Conservation (phyloP, 2,113 vertebrate genomes). For the Morone saxatilis region DNA sequence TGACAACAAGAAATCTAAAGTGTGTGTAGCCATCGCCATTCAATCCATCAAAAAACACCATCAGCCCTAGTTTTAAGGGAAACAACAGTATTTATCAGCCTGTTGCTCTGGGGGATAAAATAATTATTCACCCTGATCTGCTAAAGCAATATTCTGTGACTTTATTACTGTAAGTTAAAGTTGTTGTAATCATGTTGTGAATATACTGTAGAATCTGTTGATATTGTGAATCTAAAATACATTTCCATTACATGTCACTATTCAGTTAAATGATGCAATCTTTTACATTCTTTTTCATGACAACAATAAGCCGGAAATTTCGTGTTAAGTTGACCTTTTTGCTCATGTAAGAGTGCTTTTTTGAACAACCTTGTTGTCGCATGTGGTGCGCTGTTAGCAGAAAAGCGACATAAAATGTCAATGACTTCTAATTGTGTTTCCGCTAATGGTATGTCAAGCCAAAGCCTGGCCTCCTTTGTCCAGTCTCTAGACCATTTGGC, state of each 20-base stretch:
- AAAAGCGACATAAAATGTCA: constrained; percentile 63
- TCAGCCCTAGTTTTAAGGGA: too few species aligned
- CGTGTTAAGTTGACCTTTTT: constrained; percentile 16
- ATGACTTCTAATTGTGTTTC: constrained; percentile 77
- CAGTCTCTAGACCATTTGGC: constrained; percentile 74
- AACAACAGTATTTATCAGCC: too few species aligned
- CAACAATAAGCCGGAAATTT: not conserved
- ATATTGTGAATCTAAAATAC: not conserved
- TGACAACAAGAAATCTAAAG: not conserved
- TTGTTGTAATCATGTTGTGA: not conserved
- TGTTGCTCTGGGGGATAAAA: not conserved
- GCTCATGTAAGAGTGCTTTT: constrained; percentile 21
- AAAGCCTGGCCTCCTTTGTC: constrained; percentile 71
- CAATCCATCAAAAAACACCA: too few species aligned
- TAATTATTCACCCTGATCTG: not conserved
- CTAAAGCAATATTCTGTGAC: not conserved
- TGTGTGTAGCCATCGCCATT: not conserved
- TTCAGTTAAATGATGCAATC: not conserved
- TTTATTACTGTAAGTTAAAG: constrained; percentile 4
- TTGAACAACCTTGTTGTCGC: constrained; percentile 58
- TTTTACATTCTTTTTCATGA: not conserved
- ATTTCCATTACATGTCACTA: not conserved
- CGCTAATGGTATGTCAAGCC: constrained; percentile 66
- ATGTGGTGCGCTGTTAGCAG: constrained; percentile 2
- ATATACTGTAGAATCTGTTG: not conserved